Base-by-base conservation (phyloP, 2,797 vertebrate genomes). In the Serranus cabrilla region DNA sequence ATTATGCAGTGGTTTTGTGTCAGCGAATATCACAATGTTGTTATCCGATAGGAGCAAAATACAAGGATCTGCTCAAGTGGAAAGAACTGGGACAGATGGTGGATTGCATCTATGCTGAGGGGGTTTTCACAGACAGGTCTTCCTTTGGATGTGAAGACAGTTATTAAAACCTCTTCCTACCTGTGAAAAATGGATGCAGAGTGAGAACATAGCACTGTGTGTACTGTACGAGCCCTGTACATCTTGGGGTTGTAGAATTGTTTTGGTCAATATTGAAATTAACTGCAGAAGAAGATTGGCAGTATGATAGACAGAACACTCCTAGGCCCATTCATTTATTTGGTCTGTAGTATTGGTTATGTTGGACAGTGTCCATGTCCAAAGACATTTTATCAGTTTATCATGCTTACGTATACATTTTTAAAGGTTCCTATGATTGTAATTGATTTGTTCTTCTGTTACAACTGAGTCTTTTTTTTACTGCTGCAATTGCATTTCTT, bases 301-400 rank as follows among this genome's bases (percentile, higher is more conserved):
- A 21, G 39, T 17, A 14, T 34, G 3, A 65, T 5, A 7, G 8
- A 11, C 39, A 17, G 34, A 37, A 20, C 43, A 64, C 42, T 66
- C 31, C 5, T 3, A 9, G 1, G 49, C 10, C 20, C 27, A 21
- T n/a, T 49, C 16, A 57, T 58, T 16, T 2, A 40, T 27, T 25
- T 49, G 18, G 60, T 43, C 27, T 3, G 40, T 54, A 55, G n/a
- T 12, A 37, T 37, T 5, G 25, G 42, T 47, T 18, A n/a, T 20
- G 16, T 46, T 45, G 8, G 56, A 51, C 9, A 39, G 34, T 21
- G 34, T 60, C 27, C n/a, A 11, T 18, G 31, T 74, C 49, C 52
- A 61, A 5, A 60, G 50, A n/a, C 34, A 75, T 75, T 63, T 71
- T 23, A 46, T 7, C 43, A 25, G 23, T 39, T 54, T 25, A 8